Conservation (phyloP, 2,888 invertebrate species). For the Agrypnus murinus region DNA sequence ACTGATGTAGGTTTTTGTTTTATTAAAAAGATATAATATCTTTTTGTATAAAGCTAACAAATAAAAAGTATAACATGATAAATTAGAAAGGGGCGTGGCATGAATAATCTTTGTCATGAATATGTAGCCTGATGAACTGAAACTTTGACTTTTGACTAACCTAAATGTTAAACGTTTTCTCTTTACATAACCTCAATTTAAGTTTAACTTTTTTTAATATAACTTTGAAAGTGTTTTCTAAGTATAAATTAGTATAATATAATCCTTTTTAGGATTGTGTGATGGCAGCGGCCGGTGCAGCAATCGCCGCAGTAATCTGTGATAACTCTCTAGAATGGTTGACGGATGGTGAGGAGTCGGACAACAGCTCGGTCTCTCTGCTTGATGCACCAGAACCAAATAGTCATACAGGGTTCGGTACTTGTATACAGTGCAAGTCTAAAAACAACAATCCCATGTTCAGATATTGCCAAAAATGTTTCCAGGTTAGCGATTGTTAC, state of each 20-base stretch:
- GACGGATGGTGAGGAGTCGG: conserved; percentile 68
- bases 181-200: too few relatives aligned
- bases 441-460: conserved; percentile 78
- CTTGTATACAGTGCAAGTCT: conserved; percentile 78
- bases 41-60: too few relatives aligned
- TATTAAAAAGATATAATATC: too few relatives aligned
- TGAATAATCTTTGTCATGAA: too few relatives aligned
- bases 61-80: too few relatives aligned
- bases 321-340: conserved; percentile 67
- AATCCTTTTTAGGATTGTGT: conserved; percentile 49
- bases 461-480: conserved; percentile 82
- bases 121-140: too few relatives aligned
- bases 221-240: too few relatives aligned
- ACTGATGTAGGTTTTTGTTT: conserved; percentile 72
- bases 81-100: too few relatives aligned
- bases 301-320: conserved; percentile 65
- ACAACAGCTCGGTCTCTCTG: conserved; percentile 61
- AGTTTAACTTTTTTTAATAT: too few relatives aligned
- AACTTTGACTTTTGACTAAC: too few relatives aligned
- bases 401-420: conserved; percentile 76
- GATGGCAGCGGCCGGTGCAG: conserved; percentile 60
- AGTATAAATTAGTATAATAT: too few relatives aligned
- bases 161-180: too few relatives aligned
- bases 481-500: conserved; percentile 73
- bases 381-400: conserved; percentile 72